Conservation (phyloP, 2,888 invertebrate genomes). For the Xestia xanthographa region DNA sequence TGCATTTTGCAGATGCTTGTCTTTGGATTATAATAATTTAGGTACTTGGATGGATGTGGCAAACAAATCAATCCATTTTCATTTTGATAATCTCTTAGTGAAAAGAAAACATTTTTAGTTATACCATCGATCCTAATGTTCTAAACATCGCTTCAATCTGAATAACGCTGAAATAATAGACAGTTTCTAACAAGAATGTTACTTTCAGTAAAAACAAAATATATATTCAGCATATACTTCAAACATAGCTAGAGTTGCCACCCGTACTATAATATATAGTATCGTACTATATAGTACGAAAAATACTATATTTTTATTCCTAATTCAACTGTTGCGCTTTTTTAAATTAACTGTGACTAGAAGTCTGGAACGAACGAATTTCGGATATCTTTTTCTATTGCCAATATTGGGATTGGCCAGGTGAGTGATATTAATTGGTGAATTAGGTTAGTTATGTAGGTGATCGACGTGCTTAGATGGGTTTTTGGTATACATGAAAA, state of each 20-base stretch:
- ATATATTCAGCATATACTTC: not conserved
- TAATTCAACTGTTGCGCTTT: no score
- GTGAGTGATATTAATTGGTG: no score
- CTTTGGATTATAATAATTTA: not conserved
- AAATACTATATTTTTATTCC: no score
- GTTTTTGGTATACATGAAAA: no score
- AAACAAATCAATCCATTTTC: slow-evolving; percentile 27
- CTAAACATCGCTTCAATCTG: not conserved
- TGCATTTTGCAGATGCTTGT: slow-evolving; percentile 36
- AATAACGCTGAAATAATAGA: not conserved
- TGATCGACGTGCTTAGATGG: no score
- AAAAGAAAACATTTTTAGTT: not conserved
- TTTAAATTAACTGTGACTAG: no score
- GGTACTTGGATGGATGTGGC: slow-evolving; percentile 39
- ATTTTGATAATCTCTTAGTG: not conserved
- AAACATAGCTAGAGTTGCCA: not conserved
- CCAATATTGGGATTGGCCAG: no score
- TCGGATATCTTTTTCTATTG: no score
- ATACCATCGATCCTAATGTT: not conserved
- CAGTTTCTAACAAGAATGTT: not conserved
- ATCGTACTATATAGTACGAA: no score
- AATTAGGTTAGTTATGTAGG: no score
- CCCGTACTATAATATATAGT: no score
- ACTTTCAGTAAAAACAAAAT: not conserved
- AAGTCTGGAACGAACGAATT: no score